Base-by-base conservation (phyloP, 1,140 invertebrate species). In the Eubasilissa regina region DNA sequence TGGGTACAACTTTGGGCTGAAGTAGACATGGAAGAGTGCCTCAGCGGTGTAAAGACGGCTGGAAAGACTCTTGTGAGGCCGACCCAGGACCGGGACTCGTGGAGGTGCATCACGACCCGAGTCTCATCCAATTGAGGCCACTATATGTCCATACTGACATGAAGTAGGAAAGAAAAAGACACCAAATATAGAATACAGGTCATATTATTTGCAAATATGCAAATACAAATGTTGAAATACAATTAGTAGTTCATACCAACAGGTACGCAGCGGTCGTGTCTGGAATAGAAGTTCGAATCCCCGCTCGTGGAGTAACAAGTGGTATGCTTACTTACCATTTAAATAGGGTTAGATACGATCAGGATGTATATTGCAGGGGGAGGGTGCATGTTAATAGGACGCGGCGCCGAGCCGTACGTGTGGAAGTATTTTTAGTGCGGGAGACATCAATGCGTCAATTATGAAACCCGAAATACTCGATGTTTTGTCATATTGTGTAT, bases 321-420 rank as follows among this genome's bases (percentile, higher is more conserved):
- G 55, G 17, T 3, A 35, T 35, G 15, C 3, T 12, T 21, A 58
- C 21, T 58, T 58, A 21, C 55, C 55, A 3, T 58, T 10, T 21
- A 58, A 58, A 58, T 12, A 21, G 21, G 17, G 55, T 21, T 21
- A 58, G 55, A 58, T 58, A 58, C 4, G 21, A 58, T 58, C 55
- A 21, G 55, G 1, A 21, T 58, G 55, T 19, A 21, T 19, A 58
- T 58, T 58, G 21, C 55, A 19, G 1, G 1, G 21, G 8, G 17
- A 58, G 55, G 55, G 55, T 58, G 55, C 17, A 58, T 58, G 21
- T 58, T 58, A 19, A 58, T n/a, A 15, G 13, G 55, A 58, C 21
- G 55, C 17, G 21, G 55, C 7, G n/a, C 17, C n/a, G n/a, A 15
- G n/a, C 6, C 17, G 11, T n/a, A 1, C 53, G 17, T 21, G 55